Evolutionary conservation across 2,113 vertebrate genomes (phyloP).

Genomic region (Gorsachius goisagi): DNA sequence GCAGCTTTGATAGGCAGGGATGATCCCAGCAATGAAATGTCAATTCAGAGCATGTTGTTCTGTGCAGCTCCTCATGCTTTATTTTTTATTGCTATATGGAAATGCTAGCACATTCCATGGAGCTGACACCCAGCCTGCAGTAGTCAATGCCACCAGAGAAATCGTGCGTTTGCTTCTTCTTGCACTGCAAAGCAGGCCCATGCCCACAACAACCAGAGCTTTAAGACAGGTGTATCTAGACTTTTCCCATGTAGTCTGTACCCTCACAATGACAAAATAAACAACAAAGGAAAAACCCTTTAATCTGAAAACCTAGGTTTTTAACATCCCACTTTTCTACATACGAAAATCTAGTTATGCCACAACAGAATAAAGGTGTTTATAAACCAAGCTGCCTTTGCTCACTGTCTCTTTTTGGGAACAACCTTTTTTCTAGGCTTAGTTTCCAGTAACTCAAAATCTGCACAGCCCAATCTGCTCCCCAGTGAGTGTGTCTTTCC

Average conservation of each 20-base stretch:
- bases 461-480: neutral
- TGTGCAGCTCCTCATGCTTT: neutral
- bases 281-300: neutral
- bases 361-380: neutral
- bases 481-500: neutral
- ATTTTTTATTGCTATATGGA: neutral
- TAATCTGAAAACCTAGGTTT: neutral
- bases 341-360: neutral
- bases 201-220: neutral
- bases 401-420: neutral
- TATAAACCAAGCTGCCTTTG: neutral
- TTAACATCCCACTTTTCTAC: neutral
- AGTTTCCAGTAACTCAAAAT: neutral
- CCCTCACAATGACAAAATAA: neutral
- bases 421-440: neutral
- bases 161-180: neutral
- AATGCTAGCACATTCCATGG: neutral
- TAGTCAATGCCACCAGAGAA: neutral
- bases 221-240: neutral
- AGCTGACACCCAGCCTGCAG: neutral
- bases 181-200: neutral
- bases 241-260: neutral
- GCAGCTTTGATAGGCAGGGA: neutral
- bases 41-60: neutral
- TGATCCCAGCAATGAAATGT: neutral